Evolutionary conservation across 2,113 vertebrate species (phyloP).

Genomic region (Cebidichthys violaceus): DNA sequence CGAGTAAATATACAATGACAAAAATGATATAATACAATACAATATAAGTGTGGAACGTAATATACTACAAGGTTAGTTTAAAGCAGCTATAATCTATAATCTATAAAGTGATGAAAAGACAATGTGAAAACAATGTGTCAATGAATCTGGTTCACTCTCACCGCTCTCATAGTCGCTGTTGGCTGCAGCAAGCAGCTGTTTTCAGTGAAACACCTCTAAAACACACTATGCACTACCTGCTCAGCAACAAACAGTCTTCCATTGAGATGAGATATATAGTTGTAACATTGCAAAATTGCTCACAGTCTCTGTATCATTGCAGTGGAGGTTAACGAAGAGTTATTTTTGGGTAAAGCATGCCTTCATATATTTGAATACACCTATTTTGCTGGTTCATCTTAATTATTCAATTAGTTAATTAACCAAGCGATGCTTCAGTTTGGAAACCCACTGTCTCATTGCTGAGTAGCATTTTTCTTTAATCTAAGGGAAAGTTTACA

Average conservation of each 20-base stretch:
- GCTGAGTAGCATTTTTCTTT: conserved; percentile 27
- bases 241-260: no score
- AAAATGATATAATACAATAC: neutral
- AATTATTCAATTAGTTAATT: conserved; percentile 1
- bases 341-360: neutral
- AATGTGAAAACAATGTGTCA: no score
- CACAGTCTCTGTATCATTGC: no score
- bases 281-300: no score
- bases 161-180: neutral
- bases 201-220: neutral
- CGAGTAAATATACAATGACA: neutral
- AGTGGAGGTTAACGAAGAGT: neutral
- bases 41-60: neutral
- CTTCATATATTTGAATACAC: neutral
- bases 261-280: no score
- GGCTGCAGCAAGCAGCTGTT: neutral
- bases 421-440: neutral
- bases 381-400: neutral
- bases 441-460: neutral
- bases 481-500: neutral
- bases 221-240: no score
- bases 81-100: neutral
- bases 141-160: neutral
- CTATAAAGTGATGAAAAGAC: no score
- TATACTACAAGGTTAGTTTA: neutral